Evolutionary conservation across 1,140 invertebrate species (phyloP).

Genomic region (Drosophila orosa): DNA sequence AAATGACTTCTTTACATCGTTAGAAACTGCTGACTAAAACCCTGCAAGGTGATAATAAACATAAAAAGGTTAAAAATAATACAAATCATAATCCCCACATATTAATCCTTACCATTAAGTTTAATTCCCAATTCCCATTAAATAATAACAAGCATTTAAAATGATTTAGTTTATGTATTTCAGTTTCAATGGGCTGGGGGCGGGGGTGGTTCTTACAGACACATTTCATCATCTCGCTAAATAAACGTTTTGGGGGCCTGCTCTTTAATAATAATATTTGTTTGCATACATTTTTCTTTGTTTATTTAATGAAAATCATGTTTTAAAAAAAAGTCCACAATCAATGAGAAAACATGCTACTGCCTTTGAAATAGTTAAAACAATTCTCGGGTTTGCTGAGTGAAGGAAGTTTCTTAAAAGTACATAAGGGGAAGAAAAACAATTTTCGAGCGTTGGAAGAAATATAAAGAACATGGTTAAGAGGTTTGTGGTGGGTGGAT

Average conservation of each 20-base stretch:
- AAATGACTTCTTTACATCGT: too few relatives aligned
- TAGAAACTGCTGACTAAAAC: too few relatives aligned
- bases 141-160: constrained; percentile 18
- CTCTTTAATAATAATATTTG: constrained; percentile 35
- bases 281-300: constrained; percentile 25
- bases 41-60: too few relatives aligned
- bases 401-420: constrained; percentile 25
- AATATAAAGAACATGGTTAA: not conserved
- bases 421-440: constrained; percentile 39
- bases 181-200: constrained; percentile 34
- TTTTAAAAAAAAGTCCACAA: constrained; percentile 46
- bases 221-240: constrained; percentile 32
- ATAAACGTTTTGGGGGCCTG: constrained; percentile 10
- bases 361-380: constrained; percentile 29
- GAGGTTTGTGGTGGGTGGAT: constrained; percentile 3
- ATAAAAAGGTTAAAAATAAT: too few relatives aligned
- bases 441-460: constrained; percentile 7
- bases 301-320: constrained; percentile 52
- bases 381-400: not conserved
- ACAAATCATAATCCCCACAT: too few relatives aligned
- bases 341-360: constrained; percentile 46
- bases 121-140: not conserved
- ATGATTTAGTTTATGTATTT: constrained; percentile 48
- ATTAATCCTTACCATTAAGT: too few relatives aligned
- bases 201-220: constrained; percentile 23